A percentile compares a stretch with the other conserved stretches of the same genome.
These are phyloP conservation scores for Hedya salicella DNA, from an alignment of 2,888 invertebrate genomes.

Conservation along the genomic window DNA sequence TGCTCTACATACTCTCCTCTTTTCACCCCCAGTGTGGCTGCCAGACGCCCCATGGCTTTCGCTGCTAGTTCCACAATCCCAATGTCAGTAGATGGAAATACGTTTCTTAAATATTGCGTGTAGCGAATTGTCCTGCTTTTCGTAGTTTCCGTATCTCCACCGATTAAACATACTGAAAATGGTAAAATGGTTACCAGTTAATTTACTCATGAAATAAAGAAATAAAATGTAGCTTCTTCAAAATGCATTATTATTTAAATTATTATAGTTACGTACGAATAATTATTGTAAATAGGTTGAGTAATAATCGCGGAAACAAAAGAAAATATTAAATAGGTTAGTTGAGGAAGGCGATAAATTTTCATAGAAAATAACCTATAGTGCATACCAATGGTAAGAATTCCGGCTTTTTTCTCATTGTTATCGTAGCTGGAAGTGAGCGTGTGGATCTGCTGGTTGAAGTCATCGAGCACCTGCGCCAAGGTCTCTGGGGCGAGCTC, in stretches of 20 bases:
- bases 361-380: conserved; percentile 15
- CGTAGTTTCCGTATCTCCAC: conserved; percentile 95
- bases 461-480: conserved; percentile 94
- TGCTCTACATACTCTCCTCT: conserved; percentile 98
- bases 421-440: conserved; percentile 96
- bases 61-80: conserved; percentile 97
- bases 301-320: too few relatives aligned
- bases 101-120: conserved; percentile 95
- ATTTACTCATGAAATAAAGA: neutral
- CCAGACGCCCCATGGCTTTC: conserved; percentile 96
- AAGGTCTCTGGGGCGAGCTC: conserved; percentile 95
- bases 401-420: conserved; percentile 97
- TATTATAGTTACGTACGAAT: too few relatives aligned
- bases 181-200: conserved; percentile 25
- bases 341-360: too few relatives aligned
- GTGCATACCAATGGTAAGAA: conserved; percentile 92
- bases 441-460: conserved; percentile 97
- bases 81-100: conserved; percentile 94
- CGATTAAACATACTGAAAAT: conserved; percentile 93
- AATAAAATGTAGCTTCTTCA: too few relatives aligned
- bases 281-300: conserved; percentile 4
- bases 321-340: too few relatives aligned
- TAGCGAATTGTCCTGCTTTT: conserved; percentile 95
- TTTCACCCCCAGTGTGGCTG: conserved; percentile 94
- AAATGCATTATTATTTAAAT: too few relatives aligned